These are phyloP conservation scores for Neuroterus valhalla DNA, from an alignment of 1,140 invertebrate genomes.

Conservation along the genomic window DNA sequence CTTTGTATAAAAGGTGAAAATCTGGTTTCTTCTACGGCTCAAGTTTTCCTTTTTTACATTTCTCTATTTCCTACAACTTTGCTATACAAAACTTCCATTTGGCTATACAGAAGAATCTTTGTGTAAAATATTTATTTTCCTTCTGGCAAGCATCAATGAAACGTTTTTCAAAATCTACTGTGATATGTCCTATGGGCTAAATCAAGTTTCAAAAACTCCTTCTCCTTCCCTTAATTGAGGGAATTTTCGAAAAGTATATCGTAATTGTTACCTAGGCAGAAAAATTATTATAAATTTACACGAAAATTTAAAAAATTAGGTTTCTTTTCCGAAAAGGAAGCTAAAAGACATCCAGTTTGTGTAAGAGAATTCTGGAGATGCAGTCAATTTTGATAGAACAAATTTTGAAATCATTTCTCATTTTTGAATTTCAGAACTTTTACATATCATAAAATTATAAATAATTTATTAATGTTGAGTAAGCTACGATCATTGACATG, in stretches of 20 bases:
- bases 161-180: neutral
- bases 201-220: neutral
- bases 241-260: no score
- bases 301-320: no score
- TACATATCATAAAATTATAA: neutral
- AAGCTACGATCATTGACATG: neutral
- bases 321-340: no score
- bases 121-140: constrained; percentile 36
- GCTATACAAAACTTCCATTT: neutral
- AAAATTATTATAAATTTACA: no score
- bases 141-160: constrained; percentile 30
- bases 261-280: no score
- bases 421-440: neutral
- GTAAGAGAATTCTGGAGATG: no score
- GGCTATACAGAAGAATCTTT: neutral
- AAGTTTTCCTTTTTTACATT: constrained; percentile 7
- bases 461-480: constrained; percentile 1
- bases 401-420: no score
- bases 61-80: neutral
- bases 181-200: constrained; percentile 4
- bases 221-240: no score
- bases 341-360: no score
- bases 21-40: neutral
- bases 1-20: neutral
- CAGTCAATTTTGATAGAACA: no score